Percentiles rank a stretch among this genome's conserved stretches.
Conservation (phyloP, 2,888 invertebrate genomes). For the Ypsolopha sequella region DNA sequence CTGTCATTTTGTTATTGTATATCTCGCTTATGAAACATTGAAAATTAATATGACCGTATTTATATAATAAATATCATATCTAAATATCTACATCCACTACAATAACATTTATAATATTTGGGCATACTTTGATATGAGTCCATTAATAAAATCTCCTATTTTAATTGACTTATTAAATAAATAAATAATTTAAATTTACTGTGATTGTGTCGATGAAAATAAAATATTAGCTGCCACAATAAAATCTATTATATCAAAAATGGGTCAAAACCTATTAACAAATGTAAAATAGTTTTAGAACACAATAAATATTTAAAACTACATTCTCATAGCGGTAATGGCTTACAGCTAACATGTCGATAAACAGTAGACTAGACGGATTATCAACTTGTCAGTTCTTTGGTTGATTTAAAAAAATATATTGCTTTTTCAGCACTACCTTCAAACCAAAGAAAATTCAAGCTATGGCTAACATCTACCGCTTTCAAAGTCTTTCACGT, state of each 20-base stretch:
- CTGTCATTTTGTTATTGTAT: no score
- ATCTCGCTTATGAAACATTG: no score
- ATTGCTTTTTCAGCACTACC: constrained; percentile 1
- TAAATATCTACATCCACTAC: neutral
- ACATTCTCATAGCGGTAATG: no score
- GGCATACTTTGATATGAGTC: neutral
- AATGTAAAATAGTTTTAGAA: no score
- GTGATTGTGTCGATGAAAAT: no score
- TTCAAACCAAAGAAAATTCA: neutral
- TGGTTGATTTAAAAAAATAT: neutral
- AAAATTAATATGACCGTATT: neutral
- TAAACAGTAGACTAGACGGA: constrained; percentile 1
- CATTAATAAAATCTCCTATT: no score
- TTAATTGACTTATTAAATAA: no score
- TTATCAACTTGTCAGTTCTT: constrained; percentile 1
- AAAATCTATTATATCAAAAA: no score
- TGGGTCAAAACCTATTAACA: no score
- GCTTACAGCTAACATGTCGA: neutral
- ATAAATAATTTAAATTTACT: no score
- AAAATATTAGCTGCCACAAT: no score
- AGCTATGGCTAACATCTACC: neutral
- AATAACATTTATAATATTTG: neutral
- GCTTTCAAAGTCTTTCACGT: neutral
- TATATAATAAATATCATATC: neutral
- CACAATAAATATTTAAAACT: no score